Percentiles rank a stretch among this genome's conserved stretches.
phyloP scores from a whole-genome alignment of 2,888 invertebrate species.

The Neoascia interrupta region DNA sequence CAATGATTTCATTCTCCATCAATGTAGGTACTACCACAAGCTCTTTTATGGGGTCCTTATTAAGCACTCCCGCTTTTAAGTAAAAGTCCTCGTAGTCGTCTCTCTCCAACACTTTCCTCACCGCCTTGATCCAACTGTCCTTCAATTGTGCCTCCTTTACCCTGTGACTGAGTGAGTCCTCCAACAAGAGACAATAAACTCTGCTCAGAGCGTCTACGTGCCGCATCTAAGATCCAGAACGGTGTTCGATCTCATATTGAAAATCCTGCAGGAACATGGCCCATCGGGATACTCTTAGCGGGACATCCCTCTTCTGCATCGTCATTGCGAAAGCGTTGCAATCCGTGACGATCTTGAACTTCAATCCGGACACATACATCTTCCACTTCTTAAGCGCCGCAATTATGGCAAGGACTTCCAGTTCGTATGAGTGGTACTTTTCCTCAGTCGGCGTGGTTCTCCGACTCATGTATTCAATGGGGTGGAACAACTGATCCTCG shows the following conservation, averaged over 20 bases:
- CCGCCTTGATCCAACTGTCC: neutral
- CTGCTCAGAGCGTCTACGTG: conserved; percentile 66
- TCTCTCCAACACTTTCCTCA: neutral
- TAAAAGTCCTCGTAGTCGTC: conserved; percentile 9
- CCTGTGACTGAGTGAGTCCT: neutral
- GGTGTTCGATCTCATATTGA: conserved; percentile 42
- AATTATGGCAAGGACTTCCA: no score
- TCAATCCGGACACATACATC: neutral
- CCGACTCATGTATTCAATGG: neutral
- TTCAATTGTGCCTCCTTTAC: neutral
- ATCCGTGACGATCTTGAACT: neutral
- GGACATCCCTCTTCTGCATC: neutral
- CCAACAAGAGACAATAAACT: conserved; percentile 1
- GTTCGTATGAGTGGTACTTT: neutral
- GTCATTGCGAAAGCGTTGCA: neutral
- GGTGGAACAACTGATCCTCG: neutral
- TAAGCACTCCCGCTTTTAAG: conserved; percentile 12
- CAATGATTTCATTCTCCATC: conserved; percentile 74
- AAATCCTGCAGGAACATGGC: neutral
- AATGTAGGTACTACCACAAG: conserved; percentile 73
- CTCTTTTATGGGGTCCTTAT: neutral
- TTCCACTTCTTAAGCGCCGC: neutral
- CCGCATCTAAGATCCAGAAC: conserved; percentile 57
- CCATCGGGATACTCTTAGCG: conserved; percentile 1
- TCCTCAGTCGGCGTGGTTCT: neutral